phyloP scores from a whole-genome alignment of 2,888 invertebrate genomes.

The Ceraclea dissimilis region DNA sequence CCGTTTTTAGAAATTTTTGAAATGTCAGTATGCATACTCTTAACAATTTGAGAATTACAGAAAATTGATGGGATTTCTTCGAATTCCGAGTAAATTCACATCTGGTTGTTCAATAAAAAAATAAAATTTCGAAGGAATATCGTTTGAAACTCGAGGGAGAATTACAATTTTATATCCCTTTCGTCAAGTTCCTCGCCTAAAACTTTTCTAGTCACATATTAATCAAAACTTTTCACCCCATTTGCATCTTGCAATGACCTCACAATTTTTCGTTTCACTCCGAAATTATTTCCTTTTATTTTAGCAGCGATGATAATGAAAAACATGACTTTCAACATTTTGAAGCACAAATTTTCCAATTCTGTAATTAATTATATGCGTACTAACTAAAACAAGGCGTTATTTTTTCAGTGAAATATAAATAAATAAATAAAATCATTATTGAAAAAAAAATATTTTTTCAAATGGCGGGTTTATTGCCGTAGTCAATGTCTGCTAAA shows the following conservation, averaged over 20 bases:
- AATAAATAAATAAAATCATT: too few relatives aligned
- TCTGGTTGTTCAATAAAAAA: not conserved
- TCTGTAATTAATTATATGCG: too few relatives aligned
- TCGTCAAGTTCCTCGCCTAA: not conserved
- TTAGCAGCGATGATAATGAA: not conserved
- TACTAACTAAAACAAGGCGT: too few relatives aligned
- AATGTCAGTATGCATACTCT: too few relatives aligned
- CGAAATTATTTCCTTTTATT: not conserved
- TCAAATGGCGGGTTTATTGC: too few relatives aligned
- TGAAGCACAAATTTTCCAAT: too few relatives aligned
- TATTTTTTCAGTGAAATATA: too few relatives aligned
- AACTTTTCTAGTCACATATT: not conserved
- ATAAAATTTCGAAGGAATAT: not conserved
- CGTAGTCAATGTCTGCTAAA: too few relatives aligned
- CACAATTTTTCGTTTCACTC: not conserved
- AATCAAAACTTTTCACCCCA: not conserved
- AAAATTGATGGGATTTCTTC: too few relatives aligned
- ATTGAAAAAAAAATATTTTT: too few relatives aligned
- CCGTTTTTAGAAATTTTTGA: too few relatives aligned
- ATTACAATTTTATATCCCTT: not conserved
- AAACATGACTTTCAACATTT: not conserved
- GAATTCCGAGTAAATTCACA: not conserved
- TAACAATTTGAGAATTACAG: too few relatives aligned
- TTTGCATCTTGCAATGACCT: slow-evolving; percentile 1
- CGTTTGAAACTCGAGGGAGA: not conserved